These are phyloP conservation scores for Phalanger gymnotis DNA, from an alignment of 2,797 vertebrate species.

Conservation along the genomic window DNA sequence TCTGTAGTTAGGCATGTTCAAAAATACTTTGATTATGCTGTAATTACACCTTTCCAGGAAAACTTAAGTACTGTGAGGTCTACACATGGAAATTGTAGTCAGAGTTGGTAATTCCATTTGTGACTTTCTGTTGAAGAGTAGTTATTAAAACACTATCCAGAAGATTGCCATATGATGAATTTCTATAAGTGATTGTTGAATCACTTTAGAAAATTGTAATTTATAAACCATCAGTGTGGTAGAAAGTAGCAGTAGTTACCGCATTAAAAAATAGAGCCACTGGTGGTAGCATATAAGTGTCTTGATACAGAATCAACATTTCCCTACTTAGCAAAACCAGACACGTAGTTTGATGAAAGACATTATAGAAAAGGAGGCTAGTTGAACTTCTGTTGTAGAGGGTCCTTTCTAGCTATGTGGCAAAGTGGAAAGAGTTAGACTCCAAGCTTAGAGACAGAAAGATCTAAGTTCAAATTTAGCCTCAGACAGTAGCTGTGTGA, in stretches of 20 bases:
- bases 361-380: not conserved
- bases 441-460: not conserved
- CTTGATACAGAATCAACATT: not conserved
- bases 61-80: not conserved
- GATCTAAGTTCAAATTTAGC: not conserved
- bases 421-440: not conserved
- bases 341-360: not conserved
- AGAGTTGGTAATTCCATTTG: not conserved
- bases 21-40: conserved; percentile 33
- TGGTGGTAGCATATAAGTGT: not conserved
- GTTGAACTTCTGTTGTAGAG: not conserved
- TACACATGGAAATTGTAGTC: not conserved
- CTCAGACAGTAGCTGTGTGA: not conserved
- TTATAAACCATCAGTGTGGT: not conserved
- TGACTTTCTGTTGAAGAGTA: not conserved
- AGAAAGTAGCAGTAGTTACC: not conserved
- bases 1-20: not conserved
- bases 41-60: conserved; percentile 31
- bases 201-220: not conserved
- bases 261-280: not conserved
- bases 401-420: not conserved
- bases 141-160: not conserved
- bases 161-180: not conserved
- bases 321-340: not conserved
- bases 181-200: not conserved